A percentile compares a stretch with the other conserved stretches of the same genome.
Evolutionary conservation across 2,888 invertebrate species (phyloP).

Genomic region (Drosophila helvetica): DNA sequence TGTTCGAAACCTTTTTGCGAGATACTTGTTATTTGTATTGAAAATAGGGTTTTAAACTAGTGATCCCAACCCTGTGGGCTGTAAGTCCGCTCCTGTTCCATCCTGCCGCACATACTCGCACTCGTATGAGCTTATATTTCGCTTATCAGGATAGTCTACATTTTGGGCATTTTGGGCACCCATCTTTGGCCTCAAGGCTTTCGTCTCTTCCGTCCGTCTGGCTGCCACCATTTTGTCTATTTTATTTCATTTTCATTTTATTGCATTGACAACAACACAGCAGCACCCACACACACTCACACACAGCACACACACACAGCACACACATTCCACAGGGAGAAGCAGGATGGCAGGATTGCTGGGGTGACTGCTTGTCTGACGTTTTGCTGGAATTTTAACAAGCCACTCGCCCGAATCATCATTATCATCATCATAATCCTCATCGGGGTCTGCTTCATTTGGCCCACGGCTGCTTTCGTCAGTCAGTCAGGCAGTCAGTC

Average conservation of each 20-base stretch:
- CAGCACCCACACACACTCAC: slow-evolving; percentile 6
- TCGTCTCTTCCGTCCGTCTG: not conserved
- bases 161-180: slow-evolving; percentile 50
- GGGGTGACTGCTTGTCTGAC: slow-evolving; percentile 41
- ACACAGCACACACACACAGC: not conserved
- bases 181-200: slow-evolving; percentile 65
- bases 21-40: not conserved
- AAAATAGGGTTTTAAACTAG: not conserved
- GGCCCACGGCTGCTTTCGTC: slow-evolving; percentile 52
- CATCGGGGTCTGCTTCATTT: slow-evolving; percentile 43
- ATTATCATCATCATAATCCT: slow-evolving; percentile 28
- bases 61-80: no score
- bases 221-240: slow-evolving; percentile 61
- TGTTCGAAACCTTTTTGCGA: no score
- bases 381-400: slow-evolving; percentile 75
- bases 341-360: not conserved
- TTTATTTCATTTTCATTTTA: slow-evolving; percentile 74
- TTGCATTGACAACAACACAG: slow-evolving; percentile 69
- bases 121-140: slow-evolving; percentile 33
- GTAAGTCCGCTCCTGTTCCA: slow-evolving; percentile 15
- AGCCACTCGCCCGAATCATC: slow-evolving; percentile 69
- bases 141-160: slow-evolving; percentile 35
- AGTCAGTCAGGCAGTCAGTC: not conserved
- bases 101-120: not conserved
- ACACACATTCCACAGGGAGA: slow-evolving; percentile 33